Evolutionary conservation across 1,140 invertebrate genomes (phyloP).

Genomic region (Hirudo medicinalis): DNA sequence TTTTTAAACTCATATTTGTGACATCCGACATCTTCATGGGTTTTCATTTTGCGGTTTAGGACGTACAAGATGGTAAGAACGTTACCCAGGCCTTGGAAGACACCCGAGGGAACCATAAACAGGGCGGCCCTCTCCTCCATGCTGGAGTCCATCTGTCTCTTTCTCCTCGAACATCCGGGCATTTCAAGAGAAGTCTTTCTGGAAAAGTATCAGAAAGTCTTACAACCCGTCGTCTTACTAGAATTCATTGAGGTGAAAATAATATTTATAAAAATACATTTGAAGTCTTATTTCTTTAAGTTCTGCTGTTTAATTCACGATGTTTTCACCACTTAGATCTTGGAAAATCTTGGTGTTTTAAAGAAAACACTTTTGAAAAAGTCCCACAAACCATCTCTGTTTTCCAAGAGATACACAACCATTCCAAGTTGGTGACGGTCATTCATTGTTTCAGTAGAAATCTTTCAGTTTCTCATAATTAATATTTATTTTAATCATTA

Average conservation of each 20-base stretch:
- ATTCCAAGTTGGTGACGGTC: background rate
- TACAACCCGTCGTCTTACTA: constrained; percentile 36
- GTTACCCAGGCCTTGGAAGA: constrained; percentile 54
- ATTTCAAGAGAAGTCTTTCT: constrained; percentile 29
- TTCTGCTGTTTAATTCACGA: background rate
- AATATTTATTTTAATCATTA: background rate
- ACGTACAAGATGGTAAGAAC: constrained; percentile 32
- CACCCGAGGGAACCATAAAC: constrained; percentile 59
- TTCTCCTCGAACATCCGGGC: constrained; percentile 51
- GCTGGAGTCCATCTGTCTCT: constrained; percentile 52
- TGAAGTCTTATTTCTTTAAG: background rate
- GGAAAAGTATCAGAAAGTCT: constrained; percentile 28
- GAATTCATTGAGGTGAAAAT: constrained; percentile 36
- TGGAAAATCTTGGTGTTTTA: constrained; percentile 43
- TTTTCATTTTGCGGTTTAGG: constrained; percentile 23
- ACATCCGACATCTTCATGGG: background rate
- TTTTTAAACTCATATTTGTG: background rate
- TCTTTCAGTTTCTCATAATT: background rate
- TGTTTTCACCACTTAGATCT: constrained; percentile 24
- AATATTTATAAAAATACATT: background rate
- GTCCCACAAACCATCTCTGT: constrained; percentile 15
- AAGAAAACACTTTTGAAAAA: constrained; percentile 7
- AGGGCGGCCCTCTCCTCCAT: constrained; percentile 54
- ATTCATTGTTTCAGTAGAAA: no score
- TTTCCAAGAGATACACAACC: constrained; percentile 2